Percentiles rank a stretch among this genome's conserved stretches.
Conservation (phyloP, 2,113 vertebrate genomes). For the Bambusicola thoracicus region DNA sequence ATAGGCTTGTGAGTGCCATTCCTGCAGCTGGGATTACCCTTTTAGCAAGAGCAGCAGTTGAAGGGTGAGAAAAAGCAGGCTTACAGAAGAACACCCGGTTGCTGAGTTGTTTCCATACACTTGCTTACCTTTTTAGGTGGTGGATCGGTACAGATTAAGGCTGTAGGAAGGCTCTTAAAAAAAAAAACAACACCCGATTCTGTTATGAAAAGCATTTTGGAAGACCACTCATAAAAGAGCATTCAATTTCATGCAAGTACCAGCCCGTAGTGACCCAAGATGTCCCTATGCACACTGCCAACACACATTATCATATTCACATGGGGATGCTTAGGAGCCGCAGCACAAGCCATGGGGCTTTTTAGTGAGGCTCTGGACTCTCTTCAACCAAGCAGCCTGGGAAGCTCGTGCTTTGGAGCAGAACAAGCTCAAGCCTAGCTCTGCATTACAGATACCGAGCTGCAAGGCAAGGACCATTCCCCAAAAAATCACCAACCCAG, state of each 20-base stretch:
- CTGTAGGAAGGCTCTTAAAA: neutral
- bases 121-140: neutral
- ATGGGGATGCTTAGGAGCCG: fast-evolving
- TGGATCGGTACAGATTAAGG: neutral
- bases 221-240: neutral
- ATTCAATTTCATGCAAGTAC: neutral
- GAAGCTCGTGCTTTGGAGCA: neutral
- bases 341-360: neutral
- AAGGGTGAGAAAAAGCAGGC: neutral
- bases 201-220: neutral
- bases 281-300: fast-evolving
- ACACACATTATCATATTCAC: fast-evolving
- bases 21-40: neutral
- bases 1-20: fast-evolving
- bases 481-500: fast-evolving
- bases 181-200: neutral
- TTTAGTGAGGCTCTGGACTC: neutral
- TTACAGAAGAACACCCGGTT: neutral
- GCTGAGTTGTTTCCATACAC: neutral
- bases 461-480: neutral
- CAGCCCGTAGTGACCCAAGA: neutral
- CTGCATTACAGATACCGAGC: neutral
- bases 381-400: neutral
- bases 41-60: neutral
- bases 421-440: neutral